Conservation (phyloP, 2,888 invertebrate species). For the Lithophane leautieri region DNA sequence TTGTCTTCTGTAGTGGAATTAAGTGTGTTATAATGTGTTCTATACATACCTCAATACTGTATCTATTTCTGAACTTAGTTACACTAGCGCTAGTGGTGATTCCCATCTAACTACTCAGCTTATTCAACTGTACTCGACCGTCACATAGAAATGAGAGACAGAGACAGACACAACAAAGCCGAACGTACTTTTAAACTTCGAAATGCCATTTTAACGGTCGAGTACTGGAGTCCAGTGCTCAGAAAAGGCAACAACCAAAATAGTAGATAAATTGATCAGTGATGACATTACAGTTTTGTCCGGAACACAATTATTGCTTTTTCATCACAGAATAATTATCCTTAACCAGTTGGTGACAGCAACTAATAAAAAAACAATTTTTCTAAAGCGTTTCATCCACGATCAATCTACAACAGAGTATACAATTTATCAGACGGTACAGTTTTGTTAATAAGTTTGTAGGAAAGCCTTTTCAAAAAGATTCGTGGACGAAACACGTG, state of each 20-base stretch:
- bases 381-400: neutral
- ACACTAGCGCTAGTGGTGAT: constrained; percentile 39
- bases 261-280: constrained; percentile 2
- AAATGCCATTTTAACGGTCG: neutral
- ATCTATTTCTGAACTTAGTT: neutral
- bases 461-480: neutral
- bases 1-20: neutral
- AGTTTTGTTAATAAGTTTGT: neutral
- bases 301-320: neutral
- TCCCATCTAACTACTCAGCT: constrained; percentile 4
- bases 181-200: neutral
- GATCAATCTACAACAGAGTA: neutral
- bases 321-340: constrained; percentile 17
- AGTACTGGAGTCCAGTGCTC: neutral
- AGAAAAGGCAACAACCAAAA: neutral
- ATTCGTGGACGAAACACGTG: constrained; percentile 15
- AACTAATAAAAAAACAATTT: neutral
- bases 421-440: neutral
- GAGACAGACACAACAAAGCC: neutral
- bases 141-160: neutral
- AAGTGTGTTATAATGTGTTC: neutral
- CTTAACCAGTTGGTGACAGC: neutral
- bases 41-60: neutral
- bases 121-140: neutral
- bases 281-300: neutral